Evolutionary conservation across 2,797 vertebrate species (phyloP), one percentile per base, ranked within the genome.

Genomic region (Leptoclinus maculatus): DNA sequence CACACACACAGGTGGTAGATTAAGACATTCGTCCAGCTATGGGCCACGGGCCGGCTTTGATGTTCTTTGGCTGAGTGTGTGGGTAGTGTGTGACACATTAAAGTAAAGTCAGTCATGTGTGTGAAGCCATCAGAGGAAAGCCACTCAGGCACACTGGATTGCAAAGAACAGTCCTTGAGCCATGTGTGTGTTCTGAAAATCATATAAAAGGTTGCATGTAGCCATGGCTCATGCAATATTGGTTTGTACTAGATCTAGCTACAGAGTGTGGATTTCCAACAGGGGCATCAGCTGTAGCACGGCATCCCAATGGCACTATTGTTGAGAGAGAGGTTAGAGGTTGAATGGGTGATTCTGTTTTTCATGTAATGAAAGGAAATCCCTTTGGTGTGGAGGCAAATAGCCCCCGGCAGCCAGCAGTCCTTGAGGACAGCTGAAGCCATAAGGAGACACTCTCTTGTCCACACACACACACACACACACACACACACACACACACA

Each of bases 361-460:
- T 83, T 87, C 77, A 85, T 87, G 83, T 86, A 81, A 90, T 91
- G 83, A 90, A 90, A 90, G 81, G 78, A 74, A 86, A 89, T 91
- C 83, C 81, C 87, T 66, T 78, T 71, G 80, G 86, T 87, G 80
- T 69, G 69, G 53, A 79, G 64, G 68, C 83, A 88, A 89, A 84
- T 56, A 88, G 62, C 74, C 80, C 72, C 75, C 43, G 74, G 80
- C 76, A 79, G 41, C 58, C 56, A 43, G 65, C 14, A 64, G 84
- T 83, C 79, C 79, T 81, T 64, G 56, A 86, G 79, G 77, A 92
- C 82, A 90, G 84, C 88, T 87, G 85, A 89, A 77, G 77, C 65
- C 68, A 59, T 41, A 47, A 77, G 45, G 70, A 83, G 36, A 83
- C 62, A 17, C 60, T 41, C 64, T 66, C 10, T 59, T 73, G 38